Conservation (phyloP, 35 echinoderm and acorn worm species). For the Diadema setosum region DNA sequence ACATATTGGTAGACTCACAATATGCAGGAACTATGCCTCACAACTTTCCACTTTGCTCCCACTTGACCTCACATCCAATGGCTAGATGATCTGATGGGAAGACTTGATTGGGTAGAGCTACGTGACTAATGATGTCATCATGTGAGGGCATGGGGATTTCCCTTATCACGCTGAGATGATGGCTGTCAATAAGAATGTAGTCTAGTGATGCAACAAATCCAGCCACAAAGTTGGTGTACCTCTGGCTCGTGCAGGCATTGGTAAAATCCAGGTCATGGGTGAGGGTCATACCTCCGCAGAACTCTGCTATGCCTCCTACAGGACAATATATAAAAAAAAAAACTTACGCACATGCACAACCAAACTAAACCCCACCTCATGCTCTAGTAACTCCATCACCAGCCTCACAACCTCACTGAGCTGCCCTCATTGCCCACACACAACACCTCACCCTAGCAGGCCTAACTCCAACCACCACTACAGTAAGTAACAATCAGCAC, state of each 20-base stretch:
- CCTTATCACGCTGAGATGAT: constrained; percentile 22
- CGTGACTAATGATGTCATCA: constrained; percentile 61
- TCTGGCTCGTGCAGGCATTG: constrained; percentile 36
- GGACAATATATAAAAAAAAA: too few species aligned
- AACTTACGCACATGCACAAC: too few species aligned
- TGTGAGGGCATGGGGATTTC: constrained; percentile 77
- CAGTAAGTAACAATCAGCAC: too few species aligned
- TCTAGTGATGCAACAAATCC: constrained; percentile 65
- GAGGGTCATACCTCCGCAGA: constrained; percentile 59
- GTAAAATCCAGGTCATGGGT: constrained; percentile 44
- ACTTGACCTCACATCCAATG: constrained; percentile 78
- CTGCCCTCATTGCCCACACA: too few species aligned
- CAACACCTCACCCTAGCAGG: too few species aligned
- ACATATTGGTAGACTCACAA: too few species aligned
- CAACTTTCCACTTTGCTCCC: too few species aligned
- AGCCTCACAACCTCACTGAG: too few species aligned
- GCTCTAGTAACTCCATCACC: too few species aligned
- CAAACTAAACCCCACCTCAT: too few species aligned
- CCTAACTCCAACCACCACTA: too few species aligned
- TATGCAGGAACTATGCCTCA: too few species aligned
- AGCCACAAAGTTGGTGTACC: constrained; percentile 82
- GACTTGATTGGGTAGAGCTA: constrained; percentile 80
- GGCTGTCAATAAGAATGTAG: constrained; percentile 47
- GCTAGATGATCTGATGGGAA: constrained; percentile 90
- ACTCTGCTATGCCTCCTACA: constrained; percentile 93